Evolutionary conservation across 2,113 vertebrate genomes (phyloP), one percentile per base, ranked within the genome.

Genomic region (Chlorodrepanis virens): DNA sequence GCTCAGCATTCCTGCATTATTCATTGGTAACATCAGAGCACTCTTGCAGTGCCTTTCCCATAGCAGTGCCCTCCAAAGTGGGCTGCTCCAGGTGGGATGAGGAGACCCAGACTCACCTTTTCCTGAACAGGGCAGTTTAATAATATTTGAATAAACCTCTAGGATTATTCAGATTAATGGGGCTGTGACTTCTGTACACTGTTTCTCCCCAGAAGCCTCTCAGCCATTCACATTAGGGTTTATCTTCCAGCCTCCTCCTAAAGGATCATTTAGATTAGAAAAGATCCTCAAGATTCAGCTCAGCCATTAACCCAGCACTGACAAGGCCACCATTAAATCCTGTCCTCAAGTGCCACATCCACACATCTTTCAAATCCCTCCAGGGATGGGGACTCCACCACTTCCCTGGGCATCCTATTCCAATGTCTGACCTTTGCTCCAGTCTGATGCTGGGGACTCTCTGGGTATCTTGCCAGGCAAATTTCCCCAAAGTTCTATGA

Each of bases 1-100:
- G 72, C 63, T 90, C 91, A 94, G 72, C 83, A 33, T 11, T 63
- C 50, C 79, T 90, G 65, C 60, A 87, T 95, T 93, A 90, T 88
- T 90, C 71, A 87, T 54, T 35, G 42, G 2, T 6, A 87, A 28
- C 31, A 25, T 21, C 4, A 91, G 29, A 40, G 65, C 39, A 33
- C 50, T 56, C 83, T 2, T 28, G 33, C 24, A 52, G 31, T 12
- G 23, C 67, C 59, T 72, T 63, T 65, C 29, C 78, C 56, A 77
- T 1, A 61, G 84, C 78, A 79, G 53, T 13, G 12, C 19, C 67
- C 63, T 83, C 57, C 54, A 47, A 44, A 80, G 25, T 4, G 17
- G 37, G 67, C 12, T 70, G 65, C 42, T 88, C 42, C 70, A 79
- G 65, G 57, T 2, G 10, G 40, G 52, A 45, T 2, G 5, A 83